Base-by-base conservation (phyloP, 2,113 vertebrate species). In the Atractosteus spatula region DNA sequence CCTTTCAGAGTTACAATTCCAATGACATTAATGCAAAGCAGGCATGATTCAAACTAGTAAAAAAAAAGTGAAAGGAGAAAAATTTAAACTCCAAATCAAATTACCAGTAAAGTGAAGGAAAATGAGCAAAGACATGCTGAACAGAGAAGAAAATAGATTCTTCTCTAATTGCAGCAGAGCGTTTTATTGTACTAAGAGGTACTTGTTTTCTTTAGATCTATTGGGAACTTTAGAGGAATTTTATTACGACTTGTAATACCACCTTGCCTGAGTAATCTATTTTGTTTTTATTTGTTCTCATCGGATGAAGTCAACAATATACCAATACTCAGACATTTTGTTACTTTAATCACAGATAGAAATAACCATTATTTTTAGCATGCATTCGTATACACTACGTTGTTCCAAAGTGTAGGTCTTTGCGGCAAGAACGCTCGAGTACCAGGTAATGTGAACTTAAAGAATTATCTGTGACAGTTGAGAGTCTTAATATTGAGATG, bases 121-220 rank as follows among this genome's bases (percentile, higher is more conserved):
- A 29, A 51, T 51, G 71, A 10, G 42, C 10, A 42, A 43, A 68
- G 3, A 66, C 56, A 51, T 61, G 62, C 41, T 62, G 65, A 68
- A 45, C 41, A 59, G 54, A 56, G 3, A 61, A 45, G 43, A 54
- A 10, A 62, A 61, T 59, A 59, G 3, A 41, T 42, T 66, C 41
- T 61, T 54, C 6, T 73, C 44, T 55, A 68, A 16, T 62, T 62
- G 65, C 65, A 73, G 12, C 65, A 42, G 44, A 73, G 44, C 65
- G 44, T 73, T 68, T 73, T 73, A 73, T 73, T 62, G 71, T 57
- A 54, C 55, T 51, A 51, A 51, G 43, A 71, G 70, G 6, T 55
- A 55, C 7, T 7, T 55, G 71, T 62, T 73, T 73, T 44, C 29
- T 68, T 73, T 66, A 57, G 16, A 68, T 66, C 16, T 68, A 45